Evolutionary conservation across 2,797 vertebrate genomes (phyloP).

Genomic region (Diceros bicornis): DNA sequence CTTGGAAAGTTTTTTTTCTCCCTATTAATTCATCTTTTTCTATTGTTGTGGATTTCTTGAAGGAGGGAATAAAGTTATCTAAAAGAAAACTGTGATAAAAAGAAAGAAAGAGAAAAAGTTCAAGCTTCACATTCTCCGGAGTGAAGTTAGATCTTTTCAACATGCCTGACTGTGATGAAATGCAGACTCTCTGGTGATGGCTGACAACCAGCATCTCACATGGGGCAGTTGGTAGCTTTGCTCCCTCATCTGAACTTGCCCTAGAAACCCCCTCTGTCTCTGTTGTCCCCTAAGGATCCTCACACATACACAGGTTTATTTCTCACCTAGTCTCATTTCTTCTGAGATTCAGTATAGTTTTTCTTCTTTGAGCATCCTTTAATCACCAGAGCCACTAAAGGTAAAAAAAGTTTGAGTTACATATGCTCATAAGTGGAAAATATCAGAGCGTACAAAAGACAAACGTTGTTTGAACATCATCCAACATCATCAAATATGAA

Average conservation of each 20-base stretch:
- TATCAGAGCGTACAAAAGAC: neutral
- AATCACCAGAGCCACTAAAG: neutral
- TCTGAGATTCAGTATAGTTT: neutral
- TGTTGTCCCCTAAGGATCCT: neutral
- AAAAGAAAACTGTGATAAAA: slow-evolving; percentile 27
- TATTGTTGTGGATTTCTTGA: slow-evolving; percentile 63
- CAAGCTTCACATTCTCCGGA: slow-evolving; percentile 33
- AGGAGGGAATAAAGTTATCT: slow-evolving; percentile 46
- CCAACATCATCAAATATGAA: neutral
- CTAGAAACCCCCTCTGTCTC: neutral
- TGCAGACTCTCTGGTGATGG: neutral
- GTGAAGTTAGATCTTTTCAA: neutral
- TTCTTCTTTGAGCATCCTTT: neutral
- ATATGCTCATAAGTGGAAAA: slow-evolving; percentile 53
- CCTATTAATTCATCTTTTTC: slow-evolving; percentile 68
- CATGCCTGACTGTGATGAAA: neutral
- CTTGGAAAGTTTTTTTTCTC: slow-evolving; percentile 75
- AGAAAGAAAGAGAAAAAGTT: slow-evolving; percentile 32
- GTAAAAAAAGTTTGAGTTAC: neutral
- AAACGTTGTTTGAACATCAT: neutral
- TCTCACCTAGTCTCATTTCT: neutral
- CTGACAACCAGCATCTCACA: neutral
- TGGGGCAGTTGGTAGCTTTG: neutral
- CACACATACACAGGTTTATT: neutral
- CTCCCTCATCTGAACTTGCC: neutral